These are phyloP conservation scores for Lithophane leautieri DNA, from an alignment of 2,888 invertebrate species.

Conservation along the genomic window DNA sequence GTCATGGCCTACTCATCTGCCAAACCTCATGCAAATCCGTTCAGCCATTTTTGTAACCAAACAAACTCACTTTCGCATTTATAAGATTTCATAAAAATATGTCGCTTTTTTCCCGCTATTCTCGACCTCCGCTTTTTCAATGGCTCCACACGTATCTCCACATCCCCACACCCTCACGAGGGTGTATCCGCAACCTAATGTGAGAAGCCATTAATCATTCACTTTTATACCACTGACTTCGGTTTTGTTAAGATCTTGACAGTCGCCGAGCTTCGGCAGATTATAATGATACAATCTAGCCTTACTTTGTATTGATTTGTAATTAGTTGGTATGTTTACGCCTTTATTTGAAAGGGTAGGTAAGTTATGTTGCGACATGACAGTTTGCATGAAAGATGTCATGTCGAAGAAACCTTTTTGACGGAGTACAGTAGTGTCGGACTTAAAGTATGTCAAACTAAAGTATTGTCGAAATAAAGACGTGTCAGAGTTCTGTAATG, in stretches of 20 bases:
- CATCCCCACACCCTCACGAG: conserved; percentile 69
- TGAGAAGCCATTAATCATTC: conserved; percentile 87
- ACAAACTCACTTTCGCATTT: too few relatives aligned
- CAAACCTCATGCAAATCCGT: too few relatives aligned
- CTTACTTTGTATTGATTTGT: conserved; percentile 57
- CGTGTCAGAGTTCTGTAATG: too few relatives aligned
- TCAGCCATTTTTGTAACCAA: too few relatives aligned
- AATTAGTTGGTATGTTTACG: conserved; percentile 45
- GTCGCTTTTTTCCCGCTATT: neutral
- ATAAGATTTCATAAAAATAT: neutral
- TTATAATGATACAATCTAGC: conserved; percentile 64
- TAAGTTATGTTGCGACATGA: neutral
- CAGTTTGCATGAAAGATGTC: neutral
- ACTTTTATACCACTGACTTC: conserved; percentile 85
- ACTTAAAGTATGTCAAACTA: too few relatives aligned
- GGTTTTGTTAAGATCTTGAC: conserved; percentile 74
- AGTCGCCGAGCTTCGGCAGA: conserved; percentile 64
- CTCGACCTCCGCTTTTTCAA: neutral
- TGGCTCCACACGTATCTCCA: conserved; percentile 66
- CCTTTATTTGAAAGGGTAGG: conserved; percentile 14
- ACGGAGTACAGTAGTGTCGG: too few relatives aligned
- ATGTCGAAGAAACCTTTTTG: too few relatives aligned
- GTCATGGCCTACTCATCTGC: too few relatives aligned
- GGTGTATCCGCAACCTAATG: conserved; percentile 81
- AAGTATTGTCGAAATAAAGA: too few relatives aligned